Base-by-base conservation (phyloP, 2,113 vertebrate species). In the Pollimyrus isidori region DNA sequence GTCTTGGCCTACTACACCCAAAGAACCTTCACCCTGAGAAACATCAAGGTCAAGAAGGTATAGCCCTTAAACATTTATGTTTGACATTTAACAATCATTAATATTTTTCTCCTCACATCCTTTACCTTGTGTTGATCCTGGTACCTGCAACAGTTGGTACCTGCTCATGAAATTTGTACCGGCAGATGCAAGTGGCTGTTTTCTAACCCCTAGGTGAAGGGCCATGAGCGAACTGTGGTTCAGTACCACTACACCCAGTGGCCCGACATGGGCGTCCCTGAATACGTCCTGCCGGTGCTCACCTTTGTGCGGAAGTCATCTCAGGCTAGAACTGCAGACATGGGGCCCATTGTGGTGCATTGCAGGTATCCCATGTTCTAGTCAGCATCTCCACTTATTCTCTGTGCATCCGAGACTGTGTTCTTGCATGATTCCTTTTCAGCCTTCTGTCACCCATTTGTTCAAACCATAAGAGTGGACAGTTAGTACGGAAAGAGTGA, bases 201-300 rank as follows among this genome's bases (percentile, higher is more conserved):
- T 82, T 52, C 19, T 88, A 26, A n/a, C 1, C 53, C 52, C 23
- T 91, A 99, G 98, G 97, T 96, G 88, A 94, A 95, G 69, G 91
- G 92, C 45, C 95, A 92, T 49, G 98, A 98, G n/a, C 97, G 96
- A 1, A 87, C 94, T 1, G 95, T 99, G 48, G 95, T 93, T 0
- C 98, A 99, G 90, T 99, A 96, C 93, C 98, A 99, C 90, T 99
- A 99, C 92, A 99, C 98, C 10, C 98, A 98, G 92, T 99, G 98
- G 98, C 98, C 98, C 13, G 98, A 99, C 93, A 98, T 98, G 97
- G 98, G 98, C 0, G 97, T 98, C 82, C 98, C 98, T 0, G 97
- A 98, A 2, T 97, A 97, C 3, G 93, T 97, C 0, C 95, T 99
- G 88, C 98, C 98, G 0, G 96, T 99, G 50, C 96, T 99, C 89